Evolutionary conservation across 2,888 invertebrate species (phyloP), one percentile per base, ranked within the genome.

Genomic region (Athrips mouffetella): DNA sequence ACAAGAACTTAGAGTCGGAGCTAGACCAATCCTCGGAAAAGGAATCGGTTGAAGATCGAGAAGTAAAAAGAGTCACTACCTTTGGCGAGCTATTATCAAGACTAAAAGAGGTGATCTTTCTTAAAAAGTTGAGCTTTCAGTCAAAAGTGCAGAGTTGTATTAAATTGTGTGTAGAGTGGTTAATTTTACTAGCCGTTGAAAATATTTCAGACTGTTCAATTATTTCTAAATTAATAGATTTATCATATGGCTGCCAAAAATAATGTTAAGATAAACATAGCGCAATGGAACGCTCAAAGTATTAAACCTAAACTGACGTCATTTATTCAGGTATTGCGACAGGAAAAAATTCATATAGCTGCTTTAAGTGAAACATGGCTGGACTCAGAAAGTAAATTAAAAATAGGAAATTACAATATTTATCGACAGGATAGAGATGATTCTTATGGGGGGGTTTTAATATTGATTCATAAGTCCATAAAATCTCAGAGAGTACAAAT

Each of bases 381-480:
- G 4, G 21, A 40, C 10, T 31, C 45, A 4, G 48, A 33, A 8
- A 33, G 25, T 37, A 1, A 2, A 11, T 18, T 48, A 5, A 51
- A 33, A 4, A 15, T 53, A 13, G 37, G n/a, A 4, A 29, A 29
- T 41, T 54, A 48, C 41, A 48, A n/a, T n/a, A n/a, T 51, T 11
- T 50, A 35, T 23, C 25, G 51, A 8, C n/a, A 23, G 7, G 51
- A n/a, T n/a, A n/a, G n/a, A n/a, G n/a, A n/a, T n/a, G n/a, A n/a
- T n/a, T n/a, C n/a, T n/a, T n/a, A n/a, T n/a, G n/a, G n/a, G n/a
- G n/a, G n/a, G n/a, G n/a, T n/a, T n/a, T n/a, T n/a, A n/a, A n/a
- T n/a, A n/a, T n/a, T n/a, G n/a, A n/a, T n/a, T n/a, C n/a, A 54
- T 29, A 49, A 33, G 4, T 50, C 54, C 6, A 45, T 50, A 20